These are phyloP conservation scores for Mugil cephalus DNA, from an alignment of 2,113 vertebrate genomes.

Conservation along the genomic window DNA sequence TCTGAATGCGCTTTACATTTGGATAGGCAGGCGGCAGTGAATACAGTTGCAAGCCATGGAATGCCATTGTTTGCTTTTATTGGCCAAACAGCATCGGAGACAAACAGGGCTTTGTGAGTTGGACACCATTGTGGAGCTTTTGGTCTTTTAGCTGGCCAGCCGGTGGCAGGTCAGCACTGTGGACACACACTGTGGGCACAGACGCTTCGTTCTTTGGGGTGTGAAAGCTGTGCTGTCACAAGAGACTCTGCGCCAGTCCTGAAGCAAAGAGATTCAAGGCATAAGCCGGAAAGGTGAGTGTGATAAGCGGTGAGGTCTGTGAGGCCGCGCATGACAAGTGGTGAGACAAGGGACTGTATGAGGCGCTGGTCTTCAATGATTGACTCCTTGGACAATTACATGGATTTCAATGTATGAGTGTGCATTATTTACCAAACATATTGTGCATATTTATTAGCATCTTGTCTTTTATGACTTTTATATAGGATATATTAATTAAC, in stretches of 20 bases:
- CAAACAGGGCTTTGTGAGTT: slow-evolving; percentile 74
- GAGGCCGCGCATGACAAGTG: neutral
- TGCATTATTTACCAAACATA: neutral
- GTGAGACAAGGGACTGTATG: neutral
- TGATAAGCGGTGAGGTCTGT: slow-evolving; percentile 2
- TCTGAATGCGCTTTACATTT: slow-evolving; percentile 73
- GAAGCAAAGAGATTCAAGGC: slow-evolving; percentile 20
- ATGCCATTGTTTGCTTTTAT: slow-evolving; percentile 82
- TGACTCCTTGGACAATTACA: neutral
- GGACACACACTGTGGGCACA: slow-evolving; percentile 30
- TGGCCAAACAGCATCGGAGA: slow-evolving; percentile 76
- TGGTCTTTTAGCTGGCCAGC: slow-evolving; percentile 34
- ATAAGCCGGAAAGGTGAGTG: slow-evolving; percentile 65
- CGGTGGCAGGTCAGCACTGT: slow-evolving; percentile 35
- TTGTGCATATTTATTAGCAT: no score
- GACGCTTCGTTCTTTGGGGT: slow-evolving; percentile 15
- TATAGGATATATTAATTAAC: neutral
- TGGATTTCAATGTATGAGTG: neutral
- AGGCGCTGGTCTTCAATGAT: neutral
- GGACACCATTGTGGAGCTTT: slow-evolving; percentile 37
- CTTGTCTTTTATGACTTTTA: neutral
- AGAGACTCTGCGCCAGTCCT: slow-evolving; percentile 17
- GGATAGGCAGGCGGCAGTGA: slow-evolving; percentile 65
- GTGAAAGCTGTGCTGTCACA: slow-evolving; percentile 39
- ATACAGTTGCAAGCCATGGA: slow-evolving; percentile 85